Base-by-base conservation (phyloP, 2,888 invertebrate genomes). In the Tortrix viridana region DNA sequence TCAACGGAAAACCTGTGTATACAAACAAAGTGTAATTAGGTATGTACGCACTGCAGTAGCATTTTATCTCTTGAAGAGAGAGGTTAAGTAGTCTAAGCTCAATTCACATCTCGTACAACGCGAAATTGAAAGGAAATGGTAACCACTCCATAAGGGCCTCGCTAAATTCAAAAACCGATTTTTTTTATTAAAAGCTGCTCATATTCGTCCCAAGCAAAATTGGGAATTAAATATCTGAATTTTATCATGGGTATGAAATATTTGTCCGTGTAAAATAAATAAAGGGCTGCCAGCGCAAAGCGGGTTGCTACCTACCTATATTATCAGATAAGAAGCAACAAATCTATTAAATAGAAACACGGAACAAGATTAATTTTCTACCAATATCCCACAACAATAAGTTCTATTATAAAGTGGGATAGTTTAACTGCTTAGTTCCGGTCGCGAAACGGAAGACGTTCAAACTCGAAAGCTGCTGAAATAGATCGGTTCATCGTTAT, bases 381-480 rank as follows among this genome's bases (percentile, higher is more conserved):
- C 53, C 57, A 48, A 58, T 52, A 53, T 37, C 57, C 41, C 56
- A 48, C 41, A 63, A 55, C 49, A 38, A 62, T 56, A 61, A 52
- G 52, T 56, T 62, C 55, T 23, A 57, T 57, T 52, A 52, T 52
- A 47, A 53, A 63, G 55, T 57, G 57, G 57, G 53, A 57, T 57
- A 63, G 57, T 53, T 63, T 63, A 41, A 52, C 38, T 43, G 47
- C 47, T 52, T 50, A 38, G 16, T 52, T 56, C 50, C 56, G 50
- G 26, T 43, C 50, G 37, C 44, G 12, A 37, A 16, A 32, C 50
- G 12, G 44, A 56, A 56, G 43, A 46, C 37, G 38, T 20, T 23
- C 16, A 5, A 43, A 55, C 55, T 62, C 23, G 44, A 56, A 50
- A 60, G 46, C 38, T 14, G 37, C 26, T 54, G 23, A 50, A 53